Base-by-base conservation (phyloP, 2,888 invertebrate genomes). In the Drosophila nigricruria region DNA sequence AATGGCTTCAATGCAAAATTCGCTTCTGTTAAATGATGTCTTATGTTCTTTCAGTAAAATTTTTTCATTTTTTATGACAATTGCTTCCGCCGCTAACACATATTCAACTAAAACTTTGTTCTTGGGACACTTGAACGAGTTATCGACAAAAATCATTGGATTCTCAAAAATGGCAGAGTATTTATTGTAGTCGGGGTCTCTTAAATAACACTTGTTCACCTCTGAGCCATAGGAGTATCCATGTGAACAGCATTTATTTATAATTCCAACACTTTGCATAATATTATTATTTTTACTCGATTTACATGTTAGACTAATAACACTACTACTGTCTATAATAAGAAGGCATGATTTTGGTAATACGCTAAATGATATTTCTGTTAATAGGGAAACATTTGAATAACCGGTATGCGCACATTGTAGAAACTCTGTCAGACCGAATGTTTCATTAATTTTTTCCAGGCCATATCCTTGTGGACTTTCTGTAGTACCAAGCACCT, bases 191-290 rank as follows among this genome's bases (percentile, higher is more conserved):
- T 83, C 79, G n/a, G 72, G 56, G 34, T 80, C 61, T 57, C 67
- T 76, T 16, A 47, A 16, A 3, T 66, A 47, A 66, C 92, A 92
- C 50, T 75, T 82, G 38, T 78, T 80, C 18, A 73, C 40, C 8
- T 65, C 63, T 1, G 75, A 50, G 50, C 88, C 84, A 66, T 91
- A 93, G 2, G 82, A 74, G 70, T 89, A 88, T 20, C 89, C 88
- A 34, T 76, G 73, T 18, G 91, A 90, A 67, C 93, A 93, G 58
- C 93, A 93, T 70, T 92, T 92, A 49, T 89, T 85, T 47, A 92
- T 81, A 56, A 89, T 70, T 56, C 83, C 82, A 47, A 92, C 68
- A 56, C 64, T 69, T 62, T 81, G 74, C 18, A 79, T 23, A 20
- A 16, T 14, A 20, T 50, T 30, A 18, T 52, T 73, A 53, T 81